Conservation (phyloP, 2,797 vertebrate species). For the Hemitrygon akajei region DNA sequence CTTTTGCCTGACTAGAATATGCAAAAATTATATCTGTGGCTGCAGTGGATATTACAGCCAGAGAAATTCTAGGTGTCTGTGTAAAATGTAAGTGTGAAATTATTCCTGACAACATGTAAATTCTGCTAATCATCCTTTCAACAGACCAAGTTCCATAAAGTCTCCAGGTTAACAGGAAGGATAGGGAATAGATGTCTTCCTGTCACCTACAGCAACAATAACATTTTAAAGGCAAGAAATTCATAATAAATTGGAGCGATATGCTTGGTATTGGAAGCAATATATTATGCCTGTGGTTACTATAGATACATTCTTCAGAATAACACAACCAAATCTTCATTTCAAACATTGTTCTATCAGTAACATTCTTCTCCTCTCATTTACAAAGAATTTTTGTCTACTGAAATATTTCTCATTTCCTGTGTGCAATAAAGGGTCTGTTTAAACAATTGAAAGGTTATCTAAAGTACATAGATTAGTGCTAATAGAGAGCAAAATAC, state of each 20-base stretch:
- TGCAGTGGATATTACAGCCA: neutral
- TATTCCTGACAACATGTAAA: neutral
- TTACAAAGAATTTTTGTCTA: neutral
- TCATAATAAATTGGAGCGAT: constrained; percentile 20
- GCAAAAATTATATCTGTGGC: neutral
- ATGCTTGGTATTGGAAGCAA: neutral
- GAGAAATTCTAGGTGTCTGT: neutral
- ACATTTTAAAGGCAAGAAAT: neutral
- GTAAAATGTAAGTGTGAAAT: constrained; percentile 1
- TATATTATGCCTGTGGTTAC: neutral
- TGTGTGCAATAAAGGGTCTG: neutral
- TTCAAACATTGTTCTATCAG: neutral
- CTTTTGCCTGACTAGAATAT: neutral
- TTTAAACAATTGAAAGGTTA: neutral
- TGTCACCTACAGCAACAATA: neutral
- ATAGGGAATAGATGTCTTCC: neutral
- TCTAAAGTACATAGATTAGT: neutral
- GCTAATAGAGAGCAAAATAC: too few species aligned
- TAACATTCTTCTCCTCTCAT: neutral
- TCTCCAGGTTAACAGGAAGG: neutral
- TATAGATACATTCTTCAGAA: neutral
- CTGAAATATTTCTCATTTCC: neutral
- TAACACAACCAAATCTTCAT: neutral
- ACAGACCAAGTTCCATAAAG: neutral
- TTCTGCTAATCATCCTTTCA: constrained; percentile 12